Evolutionary conservation across 2,888 invertebrate species (phyloP).

Genomic region (Lapara coniferarum): DNA sequence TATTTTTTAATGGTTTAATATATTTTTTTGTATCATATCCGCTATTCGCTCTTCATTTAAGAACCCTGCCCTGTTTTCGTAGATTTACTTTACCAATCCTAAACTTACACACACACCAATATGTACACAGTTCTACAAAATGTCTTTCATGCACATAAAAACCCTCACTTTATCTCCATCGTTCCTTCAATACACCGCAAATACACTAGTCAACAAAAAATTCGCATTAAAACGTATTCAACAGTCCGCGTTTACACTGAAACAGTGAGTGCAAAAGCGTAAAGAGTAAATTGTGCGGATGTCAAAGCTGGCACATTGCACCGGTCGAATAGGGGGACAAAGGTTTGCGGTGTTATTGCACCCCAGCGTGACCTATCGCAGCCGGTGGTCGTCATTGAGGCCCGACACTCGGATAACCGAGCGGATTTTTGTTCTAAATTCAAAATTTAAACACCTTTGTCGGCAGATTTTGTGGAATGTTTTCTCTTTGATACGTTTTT

Average conservation of each 20-base stretch:
- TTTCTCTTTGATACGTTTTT: neutral
- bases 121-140: too few relatives aligned
- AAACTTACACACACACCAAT: too few relatives aligned
- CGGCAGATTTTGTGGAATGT: constrained; percentile 30
- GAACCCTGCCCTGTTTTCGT: neutral
- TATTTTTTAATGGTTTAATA: too few relatives aligned
- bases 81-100: neutral
- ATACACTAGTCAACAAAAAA: constrained; percentile 33
- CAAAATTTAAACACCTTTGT: constrained; percentile 43
- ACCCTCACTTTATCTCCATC: neutral
- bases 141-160: neutral
- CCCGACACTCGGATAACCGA: constrained; percentile 25
- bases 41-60: too few relatives aligned
- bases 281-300: constrained; percentile 59
- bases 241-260: constrained; percentile 37
- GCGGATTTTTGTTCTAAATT: constrained; percentile 45
- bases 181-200: neutral
- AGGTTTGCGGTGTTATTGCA: constrained; percentile 49
- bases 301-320: constrained; percentile 43
- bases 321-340: constrained; percentile 41
- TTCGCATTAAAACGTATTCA: constrained; percentile 35
- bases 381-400: constrained; percentile 16
- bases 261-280: constrained; percentile 40
- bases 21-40: too few relatives aligned
- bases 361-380: constrained; percentile 28